These are phyloP conservation scores for Troides oblongomaculatus DNA, from an alignment of 2,888 invertebrate genomes.

Conservation along the genomic window DNA sequence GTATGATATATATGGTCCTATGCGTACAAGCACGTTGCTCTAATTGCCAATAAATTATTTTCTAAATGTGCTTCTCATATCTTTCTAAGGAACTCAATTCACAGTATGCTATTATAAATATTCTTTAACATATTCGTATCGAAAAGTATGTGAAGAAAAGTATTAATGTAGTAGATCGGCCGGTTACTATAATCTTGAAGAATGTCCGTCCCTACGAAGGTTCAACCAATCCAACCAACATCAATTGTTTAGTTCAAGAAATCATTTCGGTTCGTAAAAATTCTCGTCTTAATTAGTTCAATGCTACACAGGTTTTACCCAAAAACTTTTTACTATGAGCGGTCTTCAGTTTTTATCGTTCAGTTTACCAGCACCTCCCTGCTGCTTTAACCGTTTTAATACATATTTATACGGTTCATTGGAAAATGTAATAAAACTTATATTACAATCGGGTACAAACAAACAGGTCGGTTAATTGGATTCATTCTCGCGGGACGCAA, in stretches of 20 bases:
- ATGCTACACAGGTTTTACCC: too few species aligned
- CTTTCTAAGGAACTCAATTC: neutral
- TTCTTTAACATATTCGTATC: neutral
- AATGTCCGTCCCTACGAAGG: neutral
- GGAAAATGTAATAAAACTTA: neutral
- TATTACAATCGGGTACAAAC: neutral
- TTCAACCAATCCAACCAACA: too few species aligned
- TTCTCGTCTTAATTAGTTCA: too few species aligned
- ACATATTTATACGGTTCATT: neutral
- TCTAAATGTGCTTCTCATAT: neutral
- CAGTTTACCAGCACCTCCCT: too few species aligned
- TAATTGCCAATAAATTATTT: constrained; percentile 2
- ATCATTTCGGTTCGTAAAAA: too few species aligned
- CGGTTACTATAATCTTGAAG: neutral
- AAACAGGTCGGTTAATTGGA: constrained; percentile 17
- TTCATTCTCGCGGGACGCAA: constrained; percentile 19
- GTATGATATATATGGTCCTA: neutral
- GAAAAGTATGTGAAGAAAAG: neutral
- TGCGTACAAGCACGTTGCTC: neutral
- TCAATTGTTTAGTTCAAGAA: too few species aligned
- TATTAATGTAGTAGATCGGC: neutral
- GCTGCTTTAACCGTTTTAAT: neutral
- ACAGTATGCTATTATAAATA: neutral
- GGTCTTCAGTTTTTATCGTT: too few species aligned
- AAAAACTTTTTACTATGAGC: too few species aligned